Evolutionary conservation across 2,113 vertebrate species (phyloP).

Genomic region (Gavia stellata): DNA sequence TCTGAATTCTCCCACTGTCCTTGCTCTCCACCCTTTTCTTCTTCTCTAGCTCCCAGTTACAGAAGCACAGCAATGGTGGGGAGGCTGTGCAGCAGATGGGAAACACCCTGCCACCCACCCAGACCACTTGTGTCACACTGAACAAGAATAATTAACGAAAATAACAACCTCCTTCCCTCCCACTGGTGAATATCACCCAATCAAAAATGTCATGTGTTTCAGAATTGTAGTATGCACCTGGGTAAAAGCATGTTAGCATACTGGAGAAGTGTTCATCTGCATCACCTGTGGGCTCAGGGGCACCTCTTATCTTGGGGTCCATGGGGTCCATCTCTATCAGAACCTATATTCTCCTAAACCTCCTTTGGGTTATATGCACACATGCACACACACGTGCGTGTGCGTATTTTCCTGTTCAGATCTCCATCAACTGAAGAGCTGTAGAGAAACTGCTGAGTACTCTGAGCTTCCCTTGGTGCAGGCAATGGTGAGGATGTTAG

Average conservation of each 20-base stretch:
- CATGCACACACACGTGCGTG: no score
- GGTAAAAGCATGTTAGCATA: not conserved
- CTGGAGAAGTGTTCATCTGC: not conserved
- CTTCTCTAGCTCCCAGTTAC: not conserved
- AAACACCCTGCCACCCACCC: not conserved
- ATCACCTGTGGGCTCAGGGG: not conserved
- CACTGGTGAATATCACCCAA: not conserved
- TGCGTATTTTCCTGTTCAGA: no score
- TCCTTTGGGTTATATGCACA: not conserved
- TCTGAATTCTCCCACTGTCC: not conserved
- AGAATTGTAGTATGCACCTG: not conserved
- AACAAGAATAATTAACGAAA: not conserved
- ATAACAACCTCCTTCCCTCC: not conserved
- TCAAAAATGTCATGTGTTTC: fast-evolving
- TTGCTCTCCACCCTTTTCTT: not conserved
- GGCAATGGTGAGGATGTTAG: not conserved
- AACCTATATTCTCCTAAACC: not conserved
- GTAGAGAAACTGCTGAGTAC: not conserved
- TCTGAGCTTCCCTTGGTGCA: not conserved
- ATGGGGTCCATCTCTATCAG: not conserved
- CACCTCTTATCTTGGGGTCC: not conserved
- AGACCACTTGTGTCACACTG: not conserved
- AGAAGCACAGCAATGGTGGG: not conserved
- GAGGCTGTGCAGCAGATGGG: not conserved
- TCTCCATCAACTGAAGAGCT: not conserved